A percentile compares a stretch with the other conserved stretches of the same genome.
These are phyloP conservation scores for Corynorhinus townsendii DNA, from an alignment of 2,113 vertebrate genomes.

Conservation along the genomic window DNA sequence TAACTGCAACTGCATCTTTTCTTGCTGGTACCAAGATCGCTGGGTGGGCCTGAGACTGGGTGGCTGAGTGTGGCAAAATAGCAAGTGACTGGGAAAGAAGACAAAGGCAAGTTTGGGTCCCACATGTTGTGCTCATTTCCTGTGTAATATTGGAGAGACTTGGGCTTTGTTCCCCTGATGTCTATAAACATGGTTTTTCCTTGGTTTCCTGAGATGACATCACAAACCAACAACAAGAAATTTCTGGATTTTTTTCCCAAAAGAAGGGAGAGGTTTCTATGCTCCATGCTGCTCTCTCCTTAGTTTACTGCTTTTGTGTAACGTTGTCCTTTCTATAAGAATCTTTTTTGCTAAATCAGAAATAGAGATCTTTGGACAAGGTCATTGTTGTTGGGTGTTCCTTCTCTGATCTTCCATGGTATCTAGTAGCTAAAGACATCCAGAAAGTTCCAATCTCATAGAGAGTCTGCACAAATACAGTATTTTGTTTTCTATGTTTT, in stretches of 20 bases:
- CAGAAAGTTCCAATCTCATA: background rate
- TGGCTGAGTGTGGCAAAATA: background rate
- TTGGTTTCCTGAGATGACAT: background rate
- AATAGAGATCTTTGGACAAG: background rate
- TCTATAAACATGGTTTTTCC: slow-evolving; percentile 9
- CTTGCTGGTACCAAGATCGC: slow-evolving; percentile 29
- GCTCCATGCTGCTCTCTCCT: background rate
- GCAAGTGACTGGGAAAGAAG: background rate
- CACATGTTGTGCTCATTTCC: slow-evolving; percentile 34
- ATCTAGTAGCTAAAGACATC: background rate
- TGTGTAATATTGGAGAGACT: background rate
- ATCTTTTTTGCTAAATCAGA: background rate
- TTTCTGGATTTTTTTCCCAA: background rate
- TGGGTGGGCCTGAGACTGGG: slow-evolving; percentile 43
- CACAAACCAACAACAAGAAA: background rate
- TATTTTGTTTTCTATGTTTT: background rate
- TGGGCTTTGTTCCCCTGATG: background rate
- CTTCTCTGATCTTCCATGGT: background rate
- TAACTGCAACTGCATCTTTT: slow-evolving; percentile 17
- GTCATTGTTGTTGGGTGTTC: background rate
- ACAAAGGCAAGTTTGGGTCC: slow-evolving; percentile 11
- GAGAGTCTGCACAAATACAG: background rate
- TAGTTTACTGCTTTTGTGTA: background rate
- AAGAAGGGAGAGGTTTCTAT: background rate
- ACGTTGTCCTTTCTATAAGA: background rate